Base-by-base conservation (phyloP, 2,113 vertebrate genomes). In the Choloepus hoffmanni region DNA sequence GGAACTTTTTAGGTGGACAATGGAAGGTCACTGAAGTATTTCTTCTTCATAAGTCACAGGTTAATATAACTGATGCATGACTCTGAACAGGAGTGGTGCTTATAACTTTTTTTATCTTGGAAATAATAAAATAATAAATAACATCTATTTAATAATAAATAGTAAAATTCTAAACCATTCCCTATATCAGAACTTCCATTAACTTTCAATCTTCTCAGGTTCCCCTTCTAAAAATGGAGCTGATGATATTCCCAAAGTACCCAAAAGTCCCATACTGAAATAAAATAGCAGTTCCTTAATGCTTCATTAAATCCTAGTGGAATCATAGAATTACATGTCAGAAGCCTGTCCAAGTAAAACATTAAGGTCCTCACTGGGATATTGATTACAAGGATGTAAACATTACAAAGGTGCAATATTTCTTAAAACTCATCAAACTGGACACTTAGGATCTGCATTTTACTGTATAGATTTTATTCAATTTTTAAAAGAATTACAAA, bases 241-340 rank as follows among this genome's bases (percentile, higher is more conserved):
- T 74, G n/a, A 92, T 65, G 48, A 73, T 48, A 73, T 73, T 33
- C 83, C 67, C 62, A 91, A 68, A 83, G 23, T 36, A 83, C 7
- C 68, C 50, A 92, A 78, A 33, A 63, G 43, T 92, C 33, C 43
- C 45, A 50, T 7, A 73, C 53, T 50, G 24, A 58, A 83, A 72
- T 30, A 83, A 43, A 73, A 83, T 7, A 83, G 67, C 24, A 60
- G 11, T 63, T 83, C 78, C 30, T 23, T 83, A 72, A 91, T 62
- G 40, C 78, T 62, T 91, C 67, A 83, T 91, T 28, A 83, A 91
- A 83, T 91, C 65, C 65, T 73, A 83, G 15, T 33, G 21, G 62
- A 40, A 83, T 73, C 55, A 83, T 0, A 73, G 23, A 73, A 62
- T 83, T 21, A 83, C 23, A 40, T 40, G 40, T 55, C 55, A 92